These are phyloP conservation scores for Cathartes aura DNA, from an alignment of 2,113 vertebrate genomes.

Conservation along the genomic window DNA sequence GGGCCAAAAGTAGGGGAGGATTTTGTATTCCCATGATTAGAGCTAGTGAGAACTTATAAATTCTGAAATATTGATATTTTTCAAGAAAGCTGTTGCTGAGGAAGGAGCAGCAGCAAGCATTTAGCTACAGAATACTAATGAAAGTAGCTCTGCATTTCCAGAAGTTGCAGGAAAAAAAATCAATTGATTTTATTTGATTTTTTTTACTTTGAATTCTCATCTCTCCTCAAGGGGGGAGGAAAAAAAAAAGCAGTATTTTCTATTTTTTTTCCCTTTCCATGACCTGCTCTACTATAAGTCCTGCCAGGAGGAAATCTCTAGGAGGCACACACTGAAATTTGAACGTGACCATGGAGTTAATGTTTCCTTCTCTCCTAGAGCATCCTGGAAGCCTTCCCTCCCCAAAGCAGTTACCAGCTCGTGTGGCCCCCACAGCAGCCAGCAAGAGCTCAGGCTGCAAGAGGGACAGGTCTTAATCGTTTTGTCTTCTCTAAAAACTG, in stretches of 20 bases:
- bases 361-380: background rate
- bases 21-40: background rate
- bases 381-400: background rate
- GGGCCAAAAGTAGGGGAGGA: background rate
- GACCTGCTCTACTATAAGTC: background rate
- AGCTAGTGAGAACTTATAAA: background rate
- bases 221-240: background rate
- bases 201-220: background rate
- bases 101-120: background rate
- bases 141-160: background rate
- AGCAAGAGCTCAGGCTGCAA: background rate
- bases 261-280: background rate
- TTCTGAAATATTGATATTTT: slow-evolving; percentile 2
- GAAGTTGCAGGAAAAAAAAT: background rate
- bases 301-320: background rate
- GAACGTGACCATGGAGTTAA: background rate
- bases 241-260: background rate
- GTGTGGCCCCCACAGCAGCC: accelerated
- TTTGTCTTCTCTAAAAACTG: background rate
- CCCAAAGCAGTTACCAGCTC: background rate
- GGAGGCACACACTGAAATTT: background rate
- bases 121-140: slow-evolving; percentile 42
- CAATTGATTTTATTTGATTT: background rate
- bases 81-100: slow-evolving; percentile 5
- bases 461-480: background rate